Percentiles rank a stretch among this genome's conserved stretches.
These are phyloP conservation scores for Oscheius myriophilus DNA, from an alignment of 2,888 invertebrate genomes.

Conservation along the genomic window DNA sequence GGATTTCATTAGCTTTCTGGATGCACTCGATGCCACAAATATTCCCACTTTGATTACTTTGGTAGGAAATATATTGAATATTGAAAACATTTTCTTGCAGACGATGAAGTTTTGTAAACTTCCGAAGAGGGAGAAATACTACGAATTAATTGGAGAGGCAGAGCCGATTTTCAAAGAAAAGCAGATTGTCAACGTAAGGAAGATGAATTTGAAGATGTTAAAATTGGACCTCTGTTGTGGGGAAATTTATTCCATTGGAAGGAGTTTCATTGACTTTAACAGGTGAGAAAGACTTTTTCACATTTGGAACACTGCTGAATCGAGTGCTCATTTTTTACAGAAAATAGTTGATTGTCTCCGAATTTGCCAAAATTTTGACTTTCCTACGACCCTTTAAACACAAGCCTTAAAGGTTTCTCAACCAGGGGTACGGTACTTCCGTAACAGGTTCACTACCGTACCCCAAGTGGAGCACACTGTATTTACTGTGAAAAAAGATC, in stretches of 20 bases:
- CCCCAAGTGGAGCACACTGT: no score
- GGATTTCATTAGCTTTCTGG: slow-evolving; percentile 7
- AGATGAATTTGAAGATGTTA: slow-evolving; percentile 10
- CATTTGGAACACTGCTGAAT: no score
- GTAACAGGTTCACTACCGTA: no score
- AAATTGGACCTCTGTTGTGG: slow-evolving; percentile 26
- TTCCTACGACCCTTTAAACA: no score
- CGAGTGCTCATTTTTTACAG: no score
- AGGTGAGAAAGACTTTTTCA: slow-evolving; percentile 1
- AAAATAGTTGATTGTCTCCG: no score
- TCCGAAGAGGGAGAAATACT: background rate
- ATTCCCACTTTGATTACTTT: slow-evolving; percentile 11
- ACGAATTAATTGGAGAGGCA: background rate
- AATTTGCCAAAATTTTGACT: no score
- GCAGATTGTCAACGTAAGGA: background rate
- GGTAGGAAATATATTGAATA: background rate
- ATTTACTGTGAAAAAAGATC: no score
- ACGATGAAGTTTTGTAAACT: slow-evolving; percentile 21
- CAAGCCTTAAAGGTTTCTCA: no score
- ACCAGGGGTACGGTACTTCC: no score
- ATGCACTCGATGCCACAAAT: background rate
- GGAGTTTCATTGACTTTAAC: slow-evolving; percentile 1
- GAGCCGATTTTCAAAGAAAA: background rate
- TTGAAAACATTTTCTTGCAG: background rate
- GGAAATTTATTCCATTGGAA: slow-evolving; percentile 12